phyloP scores from a whole-genome alignment of 2,797 vertebrate species.

The Octomys mimax region DNA sequence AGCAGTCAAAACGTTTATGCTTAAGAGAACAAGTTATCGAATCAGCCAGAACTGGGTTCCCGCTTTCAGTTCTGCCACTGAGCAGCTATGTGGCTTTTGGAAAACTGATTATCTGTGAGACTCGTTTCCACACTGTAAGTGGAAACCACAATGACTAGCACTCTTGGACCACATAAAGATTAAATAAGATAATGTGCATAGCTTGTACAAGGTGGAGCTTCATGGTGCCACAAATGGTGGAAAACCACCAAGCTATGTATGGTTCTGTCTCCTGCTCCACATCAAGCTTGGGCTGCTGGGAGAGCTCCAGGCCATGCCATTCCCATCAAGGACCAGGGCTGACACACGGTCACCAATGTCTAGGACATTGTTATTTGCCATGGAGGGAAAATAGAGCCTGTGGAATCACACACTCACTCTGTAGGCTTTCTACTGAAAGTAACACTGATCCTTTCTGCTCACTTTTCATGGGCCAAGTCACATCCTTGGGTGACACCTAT shows the following conservation, averaged over 20 bases:
- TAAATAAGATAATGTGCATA: background rate
- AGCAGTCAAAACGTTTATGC: background rate
- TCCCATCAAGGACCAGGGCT: background rate
- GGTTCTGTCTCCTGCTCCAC: background rate
- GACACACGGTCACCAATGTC: no score
- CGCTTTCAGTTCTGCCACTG: background rate
- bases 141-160: background rate
- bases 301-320: background rate
- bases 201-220: background rate
- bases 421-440: background rate
- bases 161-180: background rate
- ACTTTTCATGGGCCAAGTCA: background rate
- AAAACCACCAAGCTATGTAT: background rate
- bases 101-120: background rate
- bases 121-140: background rate
- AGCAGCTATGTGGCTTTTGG: background rate
- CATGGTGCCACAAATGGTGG: background rate
- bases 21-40: background rate
- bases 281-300: background rate
- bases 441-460: background rate
- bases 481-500: background rate
- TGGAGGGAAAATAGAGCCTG: background rate
- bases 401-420: background rate
- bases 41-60: background rate
- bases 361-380: accelerated